Base-by-base conservation (phyloP, 2,797 vertebrate genomes). In the Cossypha dichroa region DNA sequence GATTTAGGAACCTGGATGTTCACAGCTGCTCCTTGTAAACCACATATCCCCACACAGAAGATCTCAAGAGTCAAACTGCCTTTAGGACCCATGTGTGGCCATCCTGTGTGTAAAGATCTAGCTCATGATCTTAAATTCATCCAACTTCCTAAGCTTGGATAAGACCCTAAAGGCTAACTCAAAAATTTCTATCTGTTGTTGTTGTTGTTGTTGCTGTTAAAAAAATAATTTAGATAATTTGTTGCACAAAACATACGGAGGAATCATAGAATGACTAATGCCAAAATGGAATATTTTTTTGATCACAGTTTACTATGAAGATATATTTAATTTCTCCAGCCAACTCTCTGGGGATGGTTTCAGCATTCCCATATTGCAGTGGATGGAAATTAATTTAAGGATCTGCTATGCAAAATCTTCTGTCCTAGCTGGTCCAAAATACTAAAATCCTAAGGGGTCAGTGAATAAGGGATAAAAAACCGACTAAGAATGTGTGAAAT, bases 31-130 rank as follows among this genome's bases (percentile, higher is more conserved):
- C 31, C 15, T 9, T 68, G 16, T 33, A 33, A 78, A 34, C 7
- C 21, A 9, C 17, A 6, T 11, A 22, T 7, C 3, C 18, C 13
- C 21, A 8, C 13, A 8, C 0, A 41, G 25, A 41, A 46, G 14
- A 70, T 62, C 38, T 75, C 17, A 23, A 54, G 14, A 38, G 15
- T 60, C 81, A 33, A 84, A n/a, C 2, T 48, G 14, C 2, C 22
- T 78, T 59, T 51, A 55, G 25, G 17, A 25, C 13, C 29, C 28
- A 8, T 38, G 19, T 7, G 13, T 85, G 38, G 23, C 17, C 15
- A 67, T 68, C 10, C 3, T 46, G 8, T 41, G 45, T 7, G 7
- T 51, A 33, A 62, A 56, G 8, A 33, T 6, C 26, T 33, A 60
- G 10, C 7, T 72, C 8, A 5, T 7, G 11, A n/a, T 58, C 41